A percentile compares a stretch with the other conserved stretches of the same genome.
phyloP scores from a whole-genome alignment of 2,113 vertebrate genomes.

The Solea senegalensis region DNA sequence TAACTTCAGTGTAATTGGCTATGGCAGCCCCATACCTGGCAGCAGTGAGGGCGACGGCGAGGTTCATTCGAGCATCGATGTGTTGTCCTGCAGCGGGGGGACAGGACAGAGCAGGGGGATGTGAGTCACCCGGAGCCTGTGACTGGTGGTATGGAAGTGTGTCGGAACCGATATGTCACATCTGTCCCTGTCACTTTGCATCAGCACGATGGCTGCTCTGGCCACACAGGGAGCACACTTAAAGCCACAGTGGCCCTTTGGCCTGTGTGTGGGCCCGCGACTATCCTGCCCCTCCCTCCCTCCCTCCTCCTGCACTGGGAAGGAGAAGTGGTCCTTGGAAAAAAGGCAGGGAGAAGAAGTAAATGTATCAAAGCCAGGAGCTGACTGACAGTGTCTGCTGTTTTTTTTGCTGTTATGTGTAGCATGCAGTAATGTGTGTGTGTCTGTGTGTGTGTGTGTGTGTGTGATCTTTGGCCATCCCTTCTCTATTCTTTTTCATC shows the following conservation, averaged over 20 bases:
- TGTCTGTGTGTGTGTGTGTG: no score
- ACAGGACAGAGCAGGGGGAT: slow-evolving; percentile 83
- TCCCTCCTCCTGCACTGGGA: slow-evolving; percentile 35
- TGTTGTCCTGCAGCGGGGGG: slow-evolving; percentile 93
- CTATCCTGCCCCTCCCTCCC: slow-evolving; percentile 17
- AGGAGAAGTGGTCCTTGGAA: slow-evolving; percentile 45
- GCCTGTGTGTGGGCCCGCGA: slow-evolving; percentile 51
- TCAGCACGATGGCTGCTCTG: slow-evolving; percentile 83
- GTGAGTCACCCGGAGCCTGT: slow-evolving; percentile 92
- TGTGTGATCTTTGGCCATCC: no score
- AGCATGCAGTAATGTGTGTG: background rate
- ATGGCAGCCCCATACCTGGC: slow-evolving; percentile 95
- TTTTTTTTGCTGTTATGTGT: background rate
- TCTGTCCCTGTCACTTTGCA: slow-evolving; percentile 91
- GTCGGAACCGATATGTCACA: slow-evolving; percentile 96
- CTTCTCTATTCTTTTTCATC: no score
- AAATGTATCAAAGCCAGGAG: slow-evolving; percentile 23
- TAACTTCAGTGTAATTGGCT: slow-evolving; percentile 93
- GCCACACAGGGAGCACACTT: slow-evolving; percentile 77
- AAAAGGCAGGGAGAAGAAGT: slow-evolving; percentile 43
- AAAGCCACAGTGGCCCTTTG: slow-evolving; percentile 80
- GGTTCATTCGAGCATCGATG: slow-evolving; percentile 94
- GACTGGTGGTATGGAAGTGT: slow-evolving; percentile 88
- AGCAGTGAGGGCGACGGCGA: slow-evolving; percentile 92
- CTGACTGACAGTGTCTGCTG: slow-evolving; percentile 15